phyloP scores from a whole-genome alignment of 2,888 invertebrate genomes.

The Orthosia gothica region DNA sequence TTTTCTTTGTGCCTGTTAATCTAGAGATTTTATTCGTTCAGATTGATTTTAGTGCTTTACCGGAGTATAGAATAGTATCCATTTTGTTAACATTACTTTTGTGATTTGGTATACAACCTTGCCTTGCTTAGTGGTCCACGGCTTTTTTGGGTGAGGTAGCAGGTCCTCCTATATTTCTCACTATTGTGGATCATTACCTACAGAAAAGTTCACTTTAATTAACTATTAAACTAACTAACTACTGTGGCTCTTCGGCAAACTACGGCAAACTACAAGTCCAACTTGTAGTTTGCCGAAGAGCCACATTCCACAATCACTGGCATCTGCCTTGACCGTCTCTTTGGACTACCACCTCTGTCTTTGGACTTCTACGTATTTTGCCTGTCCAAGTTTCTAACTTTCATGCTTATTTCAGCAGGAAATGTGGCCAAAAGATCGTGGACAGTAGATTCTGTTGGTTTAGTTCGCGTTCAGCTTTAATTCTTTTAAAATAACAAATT shows the following conservation, averaged over 20 bases:
- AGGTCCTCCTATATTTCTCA: background rate
- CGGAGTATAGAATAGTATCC: background rate
- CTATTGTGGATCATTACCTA: background rate
- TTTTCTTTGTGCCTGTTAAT: conserved; percentile 5
- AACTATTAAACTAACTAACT: too few relatives aligned
- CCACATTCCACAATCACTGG: background rate
- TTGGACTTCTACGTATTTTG: background rate
- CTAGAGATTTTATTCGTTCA: background rate
- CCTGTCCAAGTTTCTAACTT: background rate
- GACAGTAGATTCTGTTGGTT: background rate
- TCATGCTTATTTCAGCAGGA: background rate
- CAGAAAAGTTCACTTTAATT: background rate
- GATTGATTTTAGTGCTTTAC: background rate
- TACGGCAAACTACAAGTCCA: too few relatives aligned
- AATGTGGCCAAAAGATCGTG: background rate
- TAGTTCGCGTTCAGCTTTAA: background rate
- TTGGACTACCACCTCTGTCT: background rate
- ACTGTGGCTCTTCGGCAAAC: too few relatives aligned
- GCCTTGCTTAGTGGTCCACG: background rate
- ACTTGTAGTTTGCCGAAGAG: background rate
- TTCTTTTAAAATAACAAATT: background rate
- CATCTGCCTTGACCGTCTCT: background rate
- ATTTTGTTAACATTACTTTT: background rate
- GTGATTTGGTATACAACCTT: background rate
- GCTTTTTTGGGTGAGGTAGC: background rate